phyloP scores from a whole-genome alignment of 1,140 invertebrate genomes.

The Aphelinus atriplicis region DNA sequence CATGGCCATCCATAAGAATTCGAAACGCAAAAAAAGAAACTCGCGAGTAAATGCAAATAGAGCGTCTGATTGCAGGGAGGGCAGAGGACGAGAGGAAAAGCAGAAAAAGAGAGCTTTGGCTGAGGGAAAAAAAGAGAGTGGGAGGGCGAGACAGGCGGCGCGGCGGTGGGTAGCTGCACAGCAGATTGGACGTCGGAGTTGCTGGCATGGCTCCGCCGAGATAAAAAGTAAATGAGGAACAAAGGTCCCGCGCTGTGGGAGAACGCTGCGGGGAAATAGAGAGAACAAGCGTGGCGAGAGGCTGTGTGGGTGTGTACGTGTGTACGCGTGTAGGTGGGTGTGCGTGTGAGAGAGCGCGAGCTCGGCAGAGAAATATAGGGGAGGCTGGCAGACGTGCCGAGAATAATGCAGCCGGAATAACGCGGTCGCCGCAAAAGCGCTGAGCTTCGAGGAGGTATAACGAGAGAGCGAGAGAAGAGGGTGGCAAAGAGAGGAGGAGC shows the following conservation, averaged over 20 bases:
- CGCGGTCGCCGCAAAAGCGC: conserved; percentile 36
- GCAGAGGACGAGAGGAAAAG: conserved; percentile 30
- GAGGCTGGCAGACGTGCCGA: conserved; percentile 59
- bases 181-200: conserved; percentile 32
- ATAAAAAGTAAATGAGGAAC: conserved; percentile 66
- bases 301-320: no score
- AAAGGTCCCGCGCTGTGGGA: conserved; percentile 52
- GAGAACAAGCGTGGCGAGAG: conserved; percentile 8
- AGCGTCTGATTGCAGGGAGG: conserved; percentile 31
- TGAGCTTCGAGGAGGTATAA: conserved; percentile 38
- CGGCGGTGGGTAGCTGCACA: conserved; percentile 41
- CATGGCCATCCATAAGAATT: conserved; percentile 17
- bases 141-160: conserved; percentile 28
- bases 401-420: conserved; percentile 60
- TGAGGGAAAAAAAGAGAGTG: conserved; percentile 2
- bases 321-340: background rate
- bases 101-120: background rate
- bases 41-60: conserved; percentile 34
- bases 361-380: conserved; percentile 47
- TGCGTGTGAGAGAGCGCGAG: conserved; percentile 29
- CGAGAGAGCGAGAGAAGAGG: conserved; percentile 37
- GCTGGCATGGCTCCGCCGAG: conserved; percentile 47
- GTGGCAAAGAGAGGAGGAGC: conserved; percentile 40
- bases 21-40: conserved; percentile 21
- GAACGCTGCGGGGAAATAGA: conserved; percentile 37